A percentile compares a stretch with the other conserved stretches of the same genome.
Evolutionary conservation across 2,888 invertebrate species (phyloP).

Genomic region (Calameuta idolon): DNA sequence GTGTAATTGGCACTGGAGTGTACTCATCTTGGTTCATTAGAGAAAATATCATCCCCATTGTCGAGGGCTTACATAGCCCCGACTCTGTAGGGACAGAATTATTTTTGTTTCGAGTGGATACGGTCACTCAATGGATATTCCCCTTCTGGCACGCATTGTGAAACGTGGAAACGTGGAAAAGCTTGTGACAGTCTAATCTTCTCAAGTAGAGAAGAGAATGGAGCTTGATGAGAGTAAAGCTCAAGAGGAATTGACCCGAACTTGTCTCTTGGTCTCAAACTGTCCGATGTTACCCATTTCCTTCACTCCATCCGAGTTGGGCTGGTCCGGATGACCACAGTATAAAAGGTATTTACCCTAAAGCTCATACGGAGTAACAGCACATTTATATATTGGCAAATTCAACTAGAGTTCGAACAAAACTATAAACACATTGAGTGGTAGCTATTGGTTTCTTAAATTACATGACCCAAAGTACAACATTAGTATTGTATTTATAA

Average conservation of each 20-base stretch:
- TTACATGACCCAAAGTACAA: neutral
- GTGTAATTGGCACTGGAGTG: slow-evolving; percentile 67
- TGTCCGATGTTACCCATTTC: neutral
- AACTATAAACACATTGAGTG: neutral
- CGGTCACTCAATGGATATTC: slow-evolving; percentile 62
- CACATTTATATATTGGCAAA: neutral
- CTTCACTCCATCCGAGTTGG: neutral
- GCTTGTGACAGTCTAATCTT: slow-evolving; percentile 64
- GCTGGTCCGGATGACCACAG: neutral
- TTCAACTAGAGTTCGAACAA: neutral
- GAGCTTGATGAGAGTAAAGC: slow-evolving; percentile 41
- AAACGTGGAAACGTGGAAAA: slow-evolving; percentile 59
- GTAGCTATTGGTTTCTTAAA: neutral
- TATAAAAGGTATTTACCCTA: neutral
- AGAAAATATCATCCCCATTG: slow-evolving; percentile 66
- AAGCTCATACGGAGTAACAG: neutral
- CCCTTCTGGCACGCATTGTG: slow-evolving; percentile 44
- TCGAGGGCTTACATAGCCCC: slow-evolving; percentile 59
- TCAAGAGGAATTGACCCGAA: slow-evolving; percentile 27
- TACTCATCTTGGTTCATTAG: slow-evolving; percentile 67
- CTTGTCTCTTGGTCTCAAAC: neutral
- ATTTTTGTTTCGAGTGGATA: slow-evolving; percentile 66
- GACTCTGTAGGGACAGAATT: slow-evolving; percentile 56
- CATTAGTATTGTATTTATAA: neutral
- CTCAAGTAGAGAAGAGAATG: slow-evolving; percentile 60